Evolutionary conservation across 2,113 vertebrate species (phyloP).

Genomic region (Ctenomys sociabilis): DNA sequence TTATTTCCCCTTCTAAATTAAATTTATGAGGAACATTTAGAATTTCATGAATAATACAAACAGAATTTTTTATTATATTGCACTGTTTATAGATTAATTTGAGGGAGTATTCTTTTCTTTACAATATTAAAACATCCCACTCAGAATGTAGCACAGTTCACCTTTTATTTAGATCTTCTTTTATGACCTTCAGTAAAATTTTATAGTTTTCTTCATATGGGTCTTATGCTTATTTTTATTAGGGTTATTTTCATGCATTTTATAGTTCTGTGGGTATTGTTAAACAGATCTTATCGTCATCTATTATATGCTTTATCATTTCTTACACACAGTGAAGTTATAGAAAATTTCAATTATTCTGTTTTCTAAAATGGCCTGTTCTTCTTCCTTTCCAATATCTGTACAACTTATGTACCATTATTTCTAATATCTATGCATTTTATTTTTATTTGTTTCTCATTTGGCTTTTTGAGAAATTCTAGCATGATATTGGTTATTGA

Average conservation of each 20-base stretch:
- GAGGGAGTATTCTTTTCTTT: constrained; percentile 43
- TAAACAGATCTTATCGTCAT: neutral
- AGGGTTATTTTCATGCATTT: constrained; percentile 26
- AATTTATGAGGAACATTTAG: constrained; percentile 9
- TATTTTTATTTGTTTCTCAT: neutral
- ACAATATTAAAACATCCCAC: constrained; percentile 29
- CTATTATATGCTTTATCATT: neutral
- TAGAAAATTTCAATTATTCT: neutral
- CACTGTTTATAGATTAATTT: constrained; percentile 61
- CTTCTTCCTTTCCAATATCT: neutral
- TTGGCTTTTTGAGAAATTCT: neutral
- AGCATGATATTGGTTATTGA: neutral
- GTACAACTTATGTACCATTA: neutral
- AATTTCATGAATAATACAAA: constrained; percentile 55
- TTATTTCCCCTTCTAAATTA: constrained; percentile 4
- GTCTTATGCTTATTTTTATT: constrained; percentile 56
- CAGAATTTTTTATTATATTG: constrained; percentile 29
- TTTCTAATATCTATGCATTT: neutral
- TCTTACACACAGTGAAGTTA: neutral
- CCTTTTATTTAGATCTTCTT: constrained; percentile 69
- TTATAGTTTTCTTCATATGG: constrained; percentile 59
- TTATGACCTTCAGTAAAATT: constrained; percentile 63
- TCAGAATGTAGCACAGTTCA: constrained; percentile 50
- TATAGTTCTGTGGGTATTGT: constrained; percentile 21
- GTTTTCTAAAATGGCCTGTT: neutral